A percentile compares a stretch with the other conserved stretches of the same genome.
Conservation (phyloP, 1,140 invertebrate species). For the Pseudomyrmex cubaensis region DNA sequence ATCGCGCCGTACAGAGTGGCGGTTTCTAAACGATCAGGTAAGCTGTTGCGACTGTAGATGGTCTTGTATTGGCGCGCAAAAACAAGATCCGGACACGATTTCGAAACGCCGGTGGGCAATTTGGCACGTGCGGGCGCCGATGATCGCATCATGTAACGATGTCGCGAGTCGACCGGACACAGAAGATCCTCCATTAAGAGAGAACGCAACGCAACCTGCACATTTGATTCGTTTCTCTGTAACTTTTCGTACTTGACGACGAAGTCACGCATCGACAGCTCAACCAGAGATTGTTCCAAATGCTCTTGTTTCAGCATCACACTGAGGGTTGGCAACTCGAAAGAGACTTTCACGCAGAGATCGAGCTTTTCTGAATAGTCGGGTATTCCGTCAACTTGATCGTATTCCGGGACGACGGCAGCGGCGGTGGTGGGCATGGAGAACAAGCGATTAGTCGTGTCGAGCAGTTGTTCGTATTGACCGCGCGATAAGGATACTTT, state of each 20-base stretch:
- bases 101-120: slow-evolving; percentile 88
- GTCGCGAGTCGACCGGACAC: slow-evolving; percentile 90
- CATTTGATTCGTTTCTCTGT: slow-evolving; percentile 88
- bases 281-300: slow-evolving; percentile 90
- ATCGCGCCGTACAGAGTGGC: slow-evolving; percentile 83
- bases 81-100: slow-evolving; percentile 93
- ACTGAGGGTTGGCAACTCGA: slow-evolving; percentile 90
- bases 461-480: slow-evolving; percentile 95
- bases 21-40: slow-evolving; percentile 90
- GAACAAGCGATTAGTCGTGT: slow-evolving; percentile 88
- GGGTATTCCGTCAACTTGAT: slow-evolving; percentile 58
- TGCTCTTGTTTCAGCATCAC: slow-evolving; percentile 90
- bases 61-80: slow-evolving; percentile 70
- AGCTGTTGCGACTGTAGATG: slow-evolving; percentile 83
- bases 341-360: slow-evolving; percentile 86
- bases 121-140: slow-evolving; percentile 84
- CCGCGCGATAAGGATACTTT: slow-evolving; percentile 93
- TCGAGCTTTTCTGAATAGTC: slow-evolving; percentile 81
- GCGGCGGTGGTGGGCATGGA: slow-evolving; percentile 74
- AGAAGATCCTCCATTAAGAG: slow-evolving; percentile 95
- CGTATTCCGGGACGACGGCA: slow-evolving; percentile 68
- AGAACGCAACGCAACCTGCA: slow-evolving; percentile 92
- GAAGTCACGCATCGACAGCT: slow-evolving; percentile 94
- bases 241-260: slow-evolving; percentile 90
- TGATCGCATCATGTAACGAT: slow-evolving; percentile 93